These are phyloP conservation scores for human (Homo sapiens) DNA, from an alignment of 2,113 vertebrate genomes.

Conservation along the genomic window DNA sequence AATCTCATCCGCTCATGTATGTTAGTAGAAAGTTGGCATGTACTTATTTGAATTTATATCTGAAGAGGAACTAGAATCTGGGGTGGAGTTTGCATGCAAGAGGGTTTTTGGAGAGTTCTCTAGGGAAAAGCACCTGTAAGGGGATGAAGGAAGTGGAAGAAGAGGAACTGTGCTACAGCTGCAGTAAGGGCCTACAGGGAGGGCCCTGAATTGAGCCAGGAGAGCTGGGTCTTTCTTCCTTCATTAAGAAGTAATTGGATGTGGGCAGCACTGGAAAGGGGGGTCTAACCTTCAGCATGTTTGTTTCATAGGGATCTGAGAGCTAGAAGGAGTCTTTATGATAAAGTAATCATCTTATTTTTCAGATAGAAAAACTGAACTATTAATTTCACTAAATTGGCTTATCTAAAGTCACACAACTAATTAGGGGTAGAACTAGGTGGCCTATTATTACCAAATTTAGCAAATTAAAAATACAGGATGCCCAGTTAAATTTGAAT, in stretches of 20 bases:
- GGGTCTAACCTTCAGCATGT: neutral
- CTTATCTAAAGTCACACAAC: neutral
- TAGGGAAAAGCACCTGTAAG: neutral
- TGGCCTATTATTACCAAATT: neutral
- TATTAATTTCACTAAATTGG: neutral
- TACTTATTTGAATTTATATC: neutral
- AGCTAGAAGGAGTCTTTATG: neutral
- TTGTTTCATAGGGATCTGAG: neutral
- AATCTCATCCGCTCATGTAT: neutral
- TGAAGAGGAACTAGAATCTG: neutral
- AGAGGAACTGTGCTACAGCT: neutral
- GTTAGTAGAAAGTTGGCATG: neutral
- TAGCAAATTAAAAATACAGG: neutral
- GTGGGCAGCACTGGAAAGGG: neutral
- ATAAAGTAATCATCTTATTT: neutral
- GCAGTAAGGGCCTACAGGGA: neutral
- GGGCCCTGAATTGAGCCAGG: neutral
- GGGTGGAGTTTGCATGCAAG: neutral
- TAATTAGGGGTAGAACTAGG: neutral
- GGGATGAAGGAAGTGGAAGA: neutral
- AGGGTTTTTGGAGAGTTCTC: neutral
- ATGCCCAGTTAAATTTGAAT: neutral
- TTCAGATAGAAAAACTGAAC: neutral
- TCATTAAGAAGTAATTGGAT: neutral
- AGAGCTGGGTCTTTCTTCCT: neutral